These are phyloP conservation scores for Takifugu rubripes DNA, from an alignment of 2,797 vertebrate species.

Conservation along the genomic window DNA sequence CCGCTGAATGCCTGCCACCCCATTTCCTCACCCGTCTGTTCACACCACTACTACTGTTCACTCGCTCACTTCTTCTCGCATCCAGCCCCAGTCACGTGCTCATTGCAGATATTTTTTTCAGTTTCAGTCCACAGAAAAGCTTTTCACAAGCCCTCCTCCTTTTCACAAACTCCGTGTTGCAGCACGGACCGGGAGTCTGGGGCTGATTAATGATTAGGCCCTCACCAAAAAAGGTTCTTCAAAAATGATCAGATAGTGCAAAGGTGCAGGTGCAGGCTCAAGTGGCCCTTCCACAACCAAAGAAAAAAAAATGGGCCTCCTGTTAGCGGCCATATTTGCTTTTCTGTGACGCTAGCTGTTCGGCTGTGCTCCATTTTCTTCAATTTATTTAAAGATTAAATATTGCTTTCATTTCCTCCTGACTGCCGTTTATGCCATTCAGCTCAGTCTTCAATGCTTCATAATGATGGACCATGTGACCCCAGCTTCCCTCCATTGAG, in stretches of 20 bases:
- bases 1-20: conserved; percentile 55
- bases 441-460: too few relatives aligned
- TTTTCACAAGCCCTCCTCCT: not conserved
- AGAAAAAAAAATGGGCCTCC: too few relatives aligned
- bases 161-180: too few relatives aligned
- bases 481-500: not conserved
- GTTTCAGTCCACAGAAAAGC: conserved; percentile 1
- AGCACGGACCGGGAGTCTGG: not conserved
- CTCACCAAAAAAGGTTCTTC: conserved; percentile 1
- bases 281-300: conserved; percentile 3
- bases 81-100: conserved; percentile 33
- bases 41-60: conserved; percentile 39
- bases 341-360: too few relatives aligned
- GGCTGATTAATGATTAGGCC: not conserved
- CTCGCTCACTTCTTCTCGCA: conserved; percentile 28
- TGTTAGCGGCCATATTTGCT: too few relatives aligned
- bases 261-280: conserved; percentile 32
- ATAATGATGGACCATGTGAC: not conserved
- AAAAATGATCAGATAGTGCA: conserved; percentile 15
- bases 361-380: too few relatives aligned
- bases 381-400: too few relatives aligned
- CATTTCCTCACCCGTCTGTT: conserved; percentile 58
- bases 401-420: too few relatives aligned
- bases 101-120: not conserved
- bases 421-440: too few relatives aligned